Evolutionary conservation across 2,888 invertebrate species (phyloP).

Genomic region (Cataglyphis rosenhaueri): DNA sequence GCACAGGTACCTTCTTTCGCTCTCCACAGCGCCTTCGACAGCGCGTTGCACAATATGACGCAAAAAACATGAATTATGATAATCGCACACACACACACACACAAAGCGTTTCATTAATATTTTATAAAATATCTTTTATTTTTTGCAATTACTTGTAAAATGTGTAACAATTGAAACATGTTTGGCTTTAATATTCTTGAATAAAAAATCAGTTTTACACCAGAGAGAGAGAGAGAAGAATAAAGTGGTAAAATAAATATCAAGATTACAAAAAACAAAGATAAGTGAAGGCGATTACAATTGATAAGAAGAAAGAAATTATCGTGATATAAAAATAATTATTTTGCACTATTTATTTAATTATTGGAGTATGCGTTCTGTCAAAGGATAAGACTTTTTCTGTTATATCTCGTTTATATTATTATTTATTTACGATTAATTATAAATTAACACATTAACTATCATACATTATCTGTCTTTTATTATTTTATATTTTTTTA

Average conservation of each 20-base stretch:
- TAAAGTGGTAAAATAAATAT: too few relatives aligned
- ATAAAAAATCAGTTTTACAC: neutral
- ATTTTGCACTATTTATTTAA: neutral
- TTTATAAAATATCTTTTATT: neutral
- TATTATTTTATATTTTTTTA: neutral
- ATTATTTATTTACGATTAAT: neutral
- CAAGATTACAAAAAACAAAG: too few relatives aligned
- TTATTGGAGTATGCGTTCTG: neutral
- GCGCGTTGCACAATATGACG: constrained; percentile 10
- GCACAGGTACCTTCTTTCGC: constrained; percentile 47
- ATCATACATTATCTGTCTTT: neutral
- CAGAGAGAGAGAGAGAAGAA: too few relatives aligned
- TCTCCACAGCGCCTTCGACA: constrained; percentile 11
- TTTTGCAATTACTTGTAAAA: neutral
- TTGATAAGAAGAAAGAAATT: neutral
- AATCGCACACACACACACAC: neutral
- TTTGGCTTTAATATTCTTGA: neutral
- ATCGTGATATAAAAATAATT: neutral
- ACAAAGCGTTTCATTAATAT: neutral
- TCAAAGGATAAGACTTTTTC: neutral
- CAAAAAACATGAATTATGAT: constrained; percentile 1
- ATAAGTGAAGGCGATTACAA: too few relatives aligned
- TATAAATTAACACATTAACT: neutral
- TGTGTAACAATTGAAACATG: neutral
- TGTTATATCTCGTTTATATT: neutral